Base-by-base conservation (phyloP, 2,888 invertebrate genomes). In the Gymnoscelis rufifasciata region DNA sequence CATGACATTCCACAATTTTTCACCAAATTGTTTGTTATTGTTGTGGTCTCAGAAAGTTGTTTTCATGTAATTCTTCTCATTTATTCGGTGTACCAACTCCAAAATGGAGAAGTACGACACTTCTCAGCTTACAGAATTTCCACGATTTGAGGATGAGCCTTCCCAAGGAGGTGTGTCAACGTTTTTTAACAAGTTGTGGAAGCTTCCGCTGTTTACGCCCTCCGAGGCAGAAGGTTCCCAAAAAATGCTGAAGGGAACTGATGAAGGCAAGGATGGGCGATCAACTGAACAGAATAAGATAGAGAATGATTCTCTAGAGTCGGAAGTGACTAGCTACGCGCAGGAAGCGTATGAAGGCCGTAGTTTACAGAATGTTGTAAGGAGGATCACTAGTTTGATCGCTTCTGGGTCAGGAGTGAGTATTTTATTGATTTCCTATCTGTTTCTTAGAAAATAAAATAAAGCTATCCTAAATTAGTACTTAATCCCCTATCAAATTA, bases 301-400 rank as follows among this genome's bases (percentile, higher is more conserved):
- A 43, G 76, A 78, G 19, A 63, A 62, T 51, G 77, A 78, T 7
- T 74, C 73, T 47, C 53, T 62, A 6, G 80, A 79, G 57, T 64
- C 80, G 0, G 88, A 78, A 56, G 73, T 69, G 30, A 82, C 68
- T 7, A 71, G 71, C 11, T 88, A 89, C 30, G 87, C 92, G 11
- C 91, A 92, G 43, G 89, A 90, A 31, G 83, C 87, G 10, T 35
- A 35, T 11, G 93, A 94, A 74, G 94, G 92, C n/a, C 89, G 94
- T 47, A 95, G 94, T 72, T 89, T 97, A 63, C 93, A 94, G 0
- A 96, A 95, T 88, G 96, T 97, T 51, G 83, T 97, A 12, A 93
- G 93, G 66, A 90, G 97, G 60, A 95, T 97, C 38, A 95, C 95
- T 67, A 96, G 94, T 74, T 91, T 97, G 38, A 89, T 97, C 33